These are phyloP conservation scores for Medauroidea extradentata DNA, from an alignment of 1,140 invertebrate species.

Conservation along the genomic window DNA sequence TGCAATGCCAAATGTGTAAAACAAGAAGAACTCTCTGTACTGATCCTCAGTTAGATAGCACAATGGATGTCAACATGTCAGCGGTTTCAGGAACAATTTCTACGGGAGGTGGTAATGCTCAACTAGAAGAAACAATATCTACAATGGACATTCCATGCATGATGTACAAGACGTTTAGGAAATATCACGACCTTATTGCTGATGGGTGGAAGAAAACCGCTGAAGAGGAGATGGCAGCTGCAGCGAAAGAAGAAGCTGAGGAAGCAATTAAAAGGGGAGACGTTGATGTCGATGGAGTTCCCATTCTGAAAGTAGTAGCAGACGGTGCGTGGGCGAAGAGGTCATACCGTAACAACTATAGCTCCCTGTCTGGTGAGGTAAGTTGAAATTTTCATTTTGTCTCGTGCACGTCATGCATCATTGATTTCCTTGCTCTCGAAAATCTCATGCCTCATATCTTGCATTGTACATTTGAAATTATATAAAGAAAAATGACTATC, in stretches of 20 bases:
- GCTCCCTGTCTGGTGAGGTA: constrained; percentile 31
- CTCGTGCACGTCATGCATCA: no score
- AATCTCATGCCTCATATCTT: no score
- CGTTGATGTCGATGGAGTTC: constrained; percentile 34
- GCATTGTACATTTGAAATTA: no score
- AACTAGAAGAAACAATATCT: constrained; percentile 4
- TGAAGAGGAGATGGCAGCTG: background rate
- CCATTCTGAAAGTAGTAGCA: constrained; percentile 34
- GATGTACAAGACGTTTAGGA: constrained; percentile 3
- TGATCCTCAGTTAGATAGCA: background rate
- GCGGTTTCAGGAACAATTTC: constrained; percentile 8
- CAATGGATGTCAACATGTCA: constrained; percentile 1
- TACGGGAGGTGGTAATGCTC: background rate
- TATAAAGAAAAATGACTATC: no score
- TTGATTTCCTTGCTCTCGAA: no score
- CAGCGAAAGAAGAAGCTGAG: constrained; percentile 6
- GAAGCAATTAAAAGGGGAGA: constrained; percentile 16
- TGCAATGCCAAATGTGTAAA: no score
- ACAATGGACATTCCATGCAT: constrained; percentile 9
- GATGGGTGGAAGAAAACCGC: constrained; percentile 3
- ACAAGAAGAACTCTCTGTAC: no score
- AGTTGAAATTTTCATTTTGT: background rate
- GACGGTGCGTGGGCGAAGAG: constrained; percentile 37
- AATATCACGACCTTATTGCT: constrained; percentile 3
- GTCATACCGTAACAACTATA: constrained; percentile 31